Evolutionary conservation across 1,140 invertebrate genomes (phyloP).

Genomic region (Drosophila cardini): DNA sequence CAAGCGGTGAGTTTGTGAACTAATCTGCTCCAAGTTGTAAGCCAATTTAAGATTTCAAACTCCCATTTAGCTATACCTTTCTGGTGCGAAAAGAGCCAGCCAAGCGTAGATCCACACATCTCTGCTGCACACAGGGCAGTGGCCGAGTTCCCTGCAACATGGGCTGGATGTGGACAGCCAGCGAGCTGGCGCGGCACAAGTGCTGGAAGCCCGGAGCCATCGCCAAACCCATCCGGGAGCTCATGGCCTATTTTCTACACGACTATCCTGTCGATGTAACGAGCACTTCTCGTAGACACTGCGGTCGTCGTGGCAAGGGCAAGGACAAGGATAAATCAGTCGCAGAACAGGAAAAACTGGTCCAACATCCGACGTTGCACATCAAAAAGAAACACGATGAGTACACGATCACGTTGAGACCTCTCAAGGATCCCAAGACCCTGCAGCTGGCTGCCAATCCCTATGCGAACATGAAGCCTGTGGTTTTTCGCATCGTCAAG

Average conservation of each 20-base stretch:
- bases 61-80: conserved; percentile 23
- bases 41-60: neutral
- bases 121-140: neutral
- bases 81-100: neutral
- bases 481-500: conserved; percentile 76
- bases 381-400: conserved; percentile 72
- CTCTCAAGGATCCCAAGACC: conserved; percentile 62
- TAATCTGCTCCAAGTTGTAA: neutral
- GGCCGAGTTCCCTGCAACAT: conserved; percentile 67
- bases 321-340: neutral
- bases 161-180: conserved; percentile 79
- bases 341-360: conserved; percentile 37
- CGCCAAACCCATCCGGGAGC: conserved; percentile 63
- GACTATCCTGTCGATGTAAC: conserved; percentile 68
- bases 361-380: conserved; percentile 77
- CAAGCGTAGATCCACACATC: neutral
- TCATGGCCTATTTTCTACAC: conserved; percentile 75
- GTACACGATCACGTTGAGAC: conserved; percentile 73
- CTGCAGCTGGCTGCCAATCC: conserved; percentile 67
- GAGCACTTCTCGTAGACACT: conserved; percentile 54
- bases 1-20: conserved; percentile 37
- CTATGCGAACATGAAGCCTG: conserved; percentile 72
- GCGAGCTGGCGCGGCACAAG: conserved; percentile 57
- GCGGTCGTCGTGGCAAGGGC: neutral
- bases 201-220: conserved; percentile 78